Conservation (phyloP, 1,140 invertebrate species). For the Habropoda laboriosa region DNA sequence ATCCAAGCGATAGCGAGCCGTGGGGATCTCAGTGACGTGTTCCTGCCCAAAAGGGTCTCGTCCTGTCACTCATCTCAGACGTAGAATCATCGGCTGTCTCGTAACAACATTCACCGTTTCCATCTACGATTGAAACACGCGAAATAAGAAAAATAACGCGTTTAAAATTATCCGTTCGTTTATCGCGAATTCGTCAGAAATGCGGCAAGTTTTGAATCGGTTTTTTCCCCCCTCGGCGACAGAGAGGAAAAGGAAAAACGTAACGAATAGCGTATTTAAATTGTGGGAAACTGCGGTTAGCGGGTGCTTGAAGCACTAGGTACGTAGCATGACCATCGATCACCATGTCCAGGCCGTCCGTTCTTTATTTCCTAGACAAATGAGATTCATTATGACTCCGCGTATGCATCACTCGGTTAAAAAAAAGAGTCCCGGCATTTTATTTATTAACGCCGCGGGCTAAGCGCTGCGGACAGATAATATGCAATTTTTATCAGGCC, state of each 20-base stretch:
- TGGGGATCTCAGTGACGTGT: neutral
- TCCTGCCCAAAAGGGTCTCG: neutral
- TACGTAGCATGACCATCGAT: conserved; percentile 59
- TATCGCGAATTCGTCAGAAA: neutral
- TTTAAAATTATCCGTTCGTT: neutral
- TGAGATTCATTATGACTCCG: conserved; percentile 66
- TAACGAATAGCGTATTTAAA: conserved; percentile 59
- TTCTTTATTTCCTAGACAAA: conserved; percentile 64
- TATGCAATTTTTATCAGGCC: conserved; percentile 56
- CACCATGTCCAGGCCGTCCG: conserved; percentile 47
- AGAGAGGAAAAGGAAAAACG: conserved; percentile 14
- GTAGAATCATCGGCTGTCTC: neutral
- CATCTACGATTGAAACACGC: neutral
- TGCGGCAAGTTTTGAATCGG: too few relatives aligned
- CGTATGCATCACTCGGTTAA: conserved; percentile 27
- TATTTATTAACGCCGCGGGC: conserved; percentile 60
- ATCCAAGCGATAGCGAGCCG: conserved; percentile 36
- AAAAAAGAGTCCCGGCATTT: conserved; percentile 35
- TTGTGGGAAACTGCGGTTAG: conserved; percentile 60
- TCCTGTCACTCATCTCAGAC: neutral
- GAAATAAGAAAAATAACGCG: neutral
- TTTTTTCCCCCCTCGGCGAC: neutral
- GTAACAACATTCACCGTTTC: neutral
- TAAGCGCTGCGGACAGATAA: conserved; percentile 35
- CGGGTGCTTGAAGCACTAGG: conserved; percentile 42